phyloP scores from a whole-genome alignment of 2,797 vertebrate genomes.

The Hemibagrus guttatus region DNA sequence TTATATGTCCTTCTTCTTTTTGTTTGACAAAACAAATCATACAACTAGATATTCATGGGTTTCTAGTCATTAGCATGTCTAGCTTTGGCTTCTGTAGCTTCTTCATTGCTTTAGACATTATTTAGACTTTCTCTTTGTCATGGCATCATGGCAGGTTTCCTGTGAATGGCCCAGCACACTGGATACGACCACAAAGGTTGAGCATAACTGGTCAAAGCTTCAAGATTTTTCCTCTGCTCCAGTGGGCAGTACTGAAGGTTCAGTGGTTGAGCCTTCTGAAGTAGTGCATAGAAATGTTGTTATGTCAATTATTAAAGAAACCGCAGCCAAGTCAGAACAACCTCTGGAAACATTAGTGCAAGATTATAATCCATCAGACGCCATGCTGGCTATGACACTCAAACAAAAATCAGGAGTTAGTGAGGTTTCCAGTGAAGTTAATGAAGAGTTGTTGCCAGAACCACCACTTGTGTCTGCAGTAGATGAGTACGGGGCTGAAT shows the following conservation, averaged over 20 bases:
- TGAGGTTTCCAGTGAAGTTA: not conserved
- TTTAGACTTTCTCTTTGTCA: not conserved
- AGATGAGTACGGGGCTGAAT: not conserved
- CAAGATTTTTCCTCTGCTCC: conserved; percentile 21
- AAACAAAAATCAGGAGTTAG: conserved; percentile 1
- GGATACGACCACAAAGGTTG: not conserved
- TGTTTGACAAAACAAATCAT: not conserved
- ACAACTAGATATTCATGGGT: not conserved
- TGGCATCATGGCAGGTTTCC: conserved; percentile 39
- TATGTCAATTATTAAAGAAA: conserved; percentile 7
- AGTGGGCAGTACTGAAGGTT: not conserved
- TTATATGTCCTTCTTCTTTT: not conserved
- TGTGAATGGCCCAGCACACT: not conserved
- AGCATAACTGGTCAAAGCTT: conserved; percentile 13
- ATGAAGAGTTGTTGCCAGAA: not conserved
- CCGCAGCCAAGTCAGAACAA: not conserved
- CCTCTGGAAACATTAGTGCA: not conserved
- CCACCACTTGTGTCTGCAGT: not conserved
- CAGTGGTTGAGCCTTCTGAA: not conserved
- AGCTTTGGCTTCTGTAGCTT: not conserved
- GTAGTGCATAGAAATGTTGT: not conserved
- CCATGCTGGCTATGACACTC: not conserved
- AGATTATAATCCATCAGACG: not conserved
- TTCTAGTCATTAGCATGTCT: not conserved
- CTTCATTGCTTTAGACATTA: not conserved